A percentile compares a stretch with the other conserved stretches of the same genome.
These are phyloP conservation scores for Pteronura brasiliensis DNA, from an alignment of 2,113 vertebrate genomes.

Conservation along the genomic window DNA sequence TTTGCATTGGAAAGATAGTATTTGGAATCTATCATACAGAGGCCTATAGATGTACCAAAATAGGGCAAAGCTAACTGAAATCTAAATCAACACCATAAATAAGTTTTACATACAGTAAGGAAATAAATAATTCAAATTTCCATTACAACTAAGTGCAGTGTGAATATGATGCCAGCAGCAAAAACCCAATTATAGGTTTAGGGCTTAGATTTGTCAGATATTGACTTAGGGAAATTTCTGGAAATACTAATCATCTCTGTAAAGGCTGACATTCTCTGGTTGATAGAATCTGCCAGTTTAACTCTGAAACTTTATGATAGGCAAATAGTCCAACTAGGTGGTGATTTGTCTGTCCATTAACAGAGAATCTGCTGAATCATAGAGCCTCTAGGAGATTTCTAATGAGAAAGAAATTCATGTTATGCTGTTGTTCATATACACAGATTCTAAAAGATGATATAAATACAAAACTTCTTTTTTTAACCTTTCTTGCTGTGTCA, in stretches of 20 bases:
- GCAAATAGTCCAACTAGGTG: background rate
- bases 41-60: background rate
- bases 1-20: background rate
- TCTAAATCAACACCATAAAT: background rate
- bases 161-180: background rate
- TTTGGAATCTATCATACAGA: background rate
- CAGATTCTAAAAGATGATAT: background rate
- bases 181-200: background rate
- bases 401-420: background rate
- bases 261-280: background rate
- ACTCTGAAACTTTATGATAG: background rate
- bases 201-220: background rate
- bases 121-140: slow-evolving; percentile 9
- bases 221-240: background rate
- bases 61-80: background rate
- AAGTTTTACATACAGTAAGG: background rate
- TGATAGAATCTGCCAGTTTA: background rate
- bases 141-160: background rate
- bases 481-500: background rate
- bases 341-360: background rate
- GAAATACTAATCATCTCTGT: background rate
- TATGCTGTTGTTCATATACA: background rate
- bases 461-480: background rate
- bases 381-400: background rate
- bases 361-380: background rate